A percentile compares a stretch with the other conserved stretches of the same genome.
Conservation (phyloP, 2,113 vertebrate genomes). For the Perca fluviatilis region DNA sequence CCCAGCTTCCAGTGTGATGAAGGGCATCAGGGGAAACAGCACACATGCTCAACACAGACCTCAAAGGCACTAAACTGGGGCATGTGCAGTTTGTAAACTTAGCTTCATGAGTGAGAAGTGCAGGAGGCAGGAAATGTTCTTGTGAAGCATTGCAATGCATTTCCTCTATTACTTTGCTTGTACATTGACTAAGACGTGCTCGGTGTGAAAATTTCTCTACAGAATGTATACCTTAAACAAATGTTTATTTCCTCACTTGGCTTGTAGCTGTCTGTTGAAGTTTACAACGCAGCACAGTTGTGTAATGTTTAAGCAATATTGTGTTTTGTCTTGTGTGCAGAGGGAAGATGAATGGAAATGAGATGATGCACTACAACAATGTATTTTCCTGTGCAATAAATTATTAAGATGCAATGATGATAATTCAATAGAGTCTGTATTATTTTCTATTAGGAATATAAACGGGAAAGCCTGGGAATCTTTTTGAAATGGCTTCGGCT, state of each 20-base stretch:
- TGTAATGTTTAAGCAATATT: constrained; percentile 25
- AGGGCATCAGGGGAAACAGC: constrained; percentile 65
- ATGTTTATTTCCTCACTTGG: constrained; percentile 7
- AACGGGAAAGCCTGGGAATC: constrained; percentile 8
- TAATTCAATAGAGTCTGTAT: constrained; percentile 9
- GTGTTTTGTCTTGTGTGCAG: not conserved
- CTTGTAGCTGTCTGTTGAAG: constrained; percentile 21
- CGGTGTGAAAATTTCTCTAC: not conserved
- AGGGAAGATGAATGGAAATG: constrained; percentile 28
- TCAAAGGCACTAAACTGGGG: constrained; percentile 72
- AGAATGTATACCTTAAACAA: constrained; percentile 19
- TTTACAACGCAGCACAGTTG: constrained; percentile 16
- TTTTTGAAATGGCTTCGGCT: constrained; percentile 28
- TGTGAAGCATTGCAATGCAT: constrained; percentile 1
- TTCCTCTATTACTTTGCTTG: constrained; percentile 1
- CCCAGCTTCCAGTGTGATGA: constrained; percentile 60
- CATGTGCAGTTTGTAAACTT: constrained; percentile 57
- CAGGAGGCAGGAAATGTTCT: constrained; percentile 28
- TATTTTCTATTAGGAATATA: not conserved
- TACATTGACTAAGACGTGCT: not conserved
- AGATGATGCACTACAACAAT: constrained; percentile 9
- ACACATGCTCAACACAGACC: constrained; percentile 60
- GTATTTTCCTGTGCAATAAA: constrained; percentile 13
- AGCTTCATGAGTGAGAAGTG: constrained; percentile 47
- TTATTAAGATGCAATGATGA: constrained; percentile 12